Base-by-base conservation (phyloP, 2,888 invertebrate genomes). In the Taenaris catops region DNA sequence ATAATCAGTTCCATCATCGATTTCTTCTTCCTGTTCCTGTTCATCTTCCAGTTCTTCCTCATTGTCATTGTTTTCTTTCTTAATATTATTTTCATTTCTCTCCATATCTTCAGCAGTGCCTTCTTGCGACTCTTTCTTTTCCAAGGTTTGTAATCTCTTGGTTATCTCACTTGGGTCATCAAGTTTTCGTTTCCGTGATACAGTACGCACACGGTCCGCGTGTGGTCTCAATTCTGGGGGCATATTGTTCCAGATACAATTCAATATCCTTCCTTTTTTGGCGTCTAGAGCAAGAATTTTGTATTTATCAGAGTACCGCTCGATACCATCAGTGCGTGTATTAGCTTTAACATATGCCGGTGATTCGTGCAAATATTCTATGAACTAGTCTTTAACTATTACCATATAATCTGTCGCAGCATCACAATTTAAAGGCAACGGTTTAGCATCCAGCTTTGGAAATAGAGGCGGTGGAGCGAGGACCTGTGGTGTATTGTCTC, bases 1-100 rank as follows among this genome's bases (percentile, higher is more conserved):
- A 62, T 96, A 96, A 67, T 96, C 95, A 9, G 95, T 96, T 8
- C 95, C 96, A 58, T 95, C 95, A 62, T 96, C 96, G 89, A 95
- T 92, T 71, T 96, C 95, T 60, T 94, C 93, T 55, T 95, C 95
- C 51, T 93, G 93, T 27, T 92, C 92, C 28, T 89, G 88, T 40
- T 91, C 91, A 38, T 90, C 89, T 23, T 87, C 89, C 18, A 91
- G 84, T 2, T 88, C 87, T 25, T 91, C 91, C 0, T 70, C 79
- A 9, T 86, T 89, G 0, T 70, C 79, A n/a, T 87, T 89, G 6
- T 84, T 88, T 19, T 90, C 90, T 23, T 88, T 89, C 1, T 84
- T 75, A 0, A 76, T 75, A 8, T 55, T 61, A 16, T 78, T 81
- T 21, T 86, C 88, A 36, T 73, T 84, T 16, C 73, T 78, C 5